phyloP scores from a whole-genome alignment of 2,888 invertebrate genomes.

The Andricus quercusramuli region DNA sequence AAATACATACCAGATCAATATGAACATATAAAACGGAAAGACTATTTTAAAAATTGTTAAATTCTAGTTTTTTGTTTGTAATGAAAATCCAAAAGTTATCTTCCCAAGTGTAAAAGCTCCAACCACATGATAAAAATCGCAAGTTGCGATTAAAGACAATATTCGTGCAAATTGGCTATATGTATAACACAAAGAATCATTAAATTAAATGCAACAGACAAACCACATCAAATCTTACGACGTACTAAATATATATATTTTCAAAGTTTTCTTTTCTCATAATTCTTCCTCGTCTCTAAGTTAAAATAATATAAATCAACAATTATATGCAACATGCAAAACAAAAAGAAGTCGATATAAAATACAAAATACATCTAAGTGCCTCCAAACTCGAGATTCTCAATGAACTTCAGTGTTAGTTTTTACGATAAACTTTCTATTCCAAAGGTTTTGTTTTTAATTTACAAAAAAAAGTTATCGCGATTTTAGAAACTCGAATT shows the following conservation, averaged over 20 bases:
- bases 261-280: constrained; percentile 17
- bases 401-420: not conserved
- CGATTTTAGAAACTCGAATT: not conserved
- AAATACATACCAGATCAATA: not conserved
- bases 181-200: constrained; percentile 42
- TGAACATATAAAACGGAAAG: no score
- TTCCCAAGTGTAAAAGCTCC: not conserved
- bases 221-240: constrained; percentile 65
- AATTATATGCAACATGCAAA: constrained; percentile 71
- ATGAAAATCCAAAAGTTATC: not conserved
- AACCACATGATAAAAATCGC: not conserved
- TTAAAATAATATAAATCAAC: constrained; percentile 64
- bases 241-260: constrained; percentile 46
- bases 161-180: constrained; percentile 18
- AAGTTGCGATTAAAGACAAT: constrained; percentile 3
- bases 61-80: no score
- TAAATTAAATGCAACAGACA: constrained; percentile 59
- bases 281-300: constrained; percentile 1
- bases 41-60: no score
- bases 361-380: constrained; percentile 25
- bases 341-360: constrained; percentile 56
- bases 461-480: not conserved
- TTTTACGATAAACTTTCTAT: not conserved
- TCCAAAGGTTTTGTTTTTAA: not conserved
- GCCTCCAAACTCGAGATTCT: constrained; percentile 3